phyloP scores from a whole-genome alignment of 2,113 vertebrate genomes.

The Natator depressus region DNA sequence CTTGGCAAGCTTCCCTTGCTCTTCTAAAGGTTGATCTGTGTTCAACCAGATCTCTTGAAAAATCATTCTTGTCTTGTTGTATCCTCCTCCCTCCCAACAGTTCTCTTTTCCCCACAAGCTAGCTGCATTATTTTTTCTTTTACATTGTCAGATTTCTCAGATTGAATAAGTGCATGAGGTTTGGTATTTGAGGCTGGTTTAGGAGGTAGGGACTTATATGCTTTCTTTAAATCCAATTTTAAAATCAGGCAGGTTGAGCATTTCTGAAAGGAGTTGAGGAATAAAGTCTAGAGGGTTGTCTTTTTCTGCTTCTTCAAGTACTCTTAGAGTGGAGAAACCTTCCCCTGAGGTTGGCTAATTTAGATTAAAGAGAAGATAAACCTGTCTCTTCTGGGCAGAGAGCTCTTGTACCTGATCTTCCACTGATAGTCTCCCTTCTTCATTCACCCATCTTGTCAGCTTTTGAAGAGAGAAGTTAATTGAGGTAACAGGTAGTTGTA shows the following conservation, averaged over 20 bases:
- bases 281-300: background rate
- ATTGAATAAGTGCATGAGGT: background rate
- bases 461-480: too few relatives aligned
- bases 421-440: background rate
- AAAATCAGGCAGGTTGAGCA: background rate
- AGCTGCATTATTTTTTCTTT: background rate
- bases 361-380: background rate
- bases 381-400: background rate
- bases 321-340: background rate
- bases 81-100: too few relatives aligned
- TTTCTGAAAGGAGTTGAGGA: background rate
- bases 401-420: background rate
- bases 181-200: background rate
- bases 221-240: background rate
- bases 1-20: too few relatives aligned
- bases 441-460: too few relatives aligned
- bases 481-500: too few relatives aligned
- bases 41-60: too few relatives aligned
- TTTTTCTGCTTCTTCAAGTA: background rate
- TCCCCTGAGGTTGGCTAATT: background rate
- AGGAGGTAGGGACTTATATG: background rate
- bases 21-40: too few relatives aligned
- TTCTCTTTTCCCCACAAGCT: background rate
- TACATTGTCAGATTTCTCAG: background rate
- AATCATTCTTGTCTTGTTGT: too few relatives aligned